Conservation (phyloP, 2,797 vertebrate species). For the Epinephelus awoara region DNA sequence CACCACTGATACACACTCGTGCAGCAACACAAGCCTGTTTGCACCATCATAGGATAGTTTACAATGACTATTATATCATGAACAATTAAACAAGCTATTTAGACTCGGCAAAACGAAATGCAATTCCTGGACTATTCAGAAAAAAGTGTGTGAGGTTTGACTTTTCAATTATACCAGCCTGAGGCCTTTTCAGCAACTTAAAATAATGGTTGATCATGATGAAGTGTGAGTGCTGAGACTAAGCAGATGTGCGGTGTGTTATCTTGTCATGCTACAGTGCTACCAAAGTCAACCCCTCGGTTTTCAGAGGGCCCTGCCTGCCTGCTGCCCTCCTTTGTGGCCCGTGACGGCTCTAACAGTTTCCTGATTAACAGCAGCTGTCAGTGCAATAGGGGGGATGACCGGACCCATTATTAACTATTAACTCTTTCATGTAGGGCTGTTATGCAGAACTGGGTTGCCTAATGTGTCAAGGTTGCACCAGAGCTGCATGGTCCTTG, state of each 20-base stretch:
- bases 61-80: neutral
- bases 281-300: constrained; percentile 60
- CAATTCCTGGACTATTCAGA: neutral
- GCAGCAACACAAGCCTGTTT: neutral
- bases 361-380: constrained; percentile 78
- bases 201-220: constrained; percentile 38
- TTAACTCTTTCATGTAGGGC: constrained; percentile 38
- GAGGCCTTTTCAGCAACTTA: constrained; percentile 30
- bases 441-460: neutral
- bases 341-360: constrained; percentile 53
- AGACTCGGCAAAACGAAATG: neutral
- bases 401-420: constrained; percentile 45
- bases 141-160: neutral
- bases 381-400: constrained; percentile 48
- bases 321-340: constrained; percentile 59
- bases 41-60: neutral
- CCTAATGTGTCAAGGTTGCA: constrained; percentile 1
- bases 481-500: neutral
- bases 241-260: constrained; percentile 75
- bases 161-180: neutral
- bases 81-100: neutral
- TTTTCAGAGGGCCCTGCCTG: constrained; percentile 56
- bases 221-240: constrained; percentile 66
- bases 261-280: constrained; percentile 70
- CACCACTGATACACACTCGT: neutral